phyloP scores from a whole-genome alignment of 2,888 invertebrate species.

The Melitaea athalia region DNA sequence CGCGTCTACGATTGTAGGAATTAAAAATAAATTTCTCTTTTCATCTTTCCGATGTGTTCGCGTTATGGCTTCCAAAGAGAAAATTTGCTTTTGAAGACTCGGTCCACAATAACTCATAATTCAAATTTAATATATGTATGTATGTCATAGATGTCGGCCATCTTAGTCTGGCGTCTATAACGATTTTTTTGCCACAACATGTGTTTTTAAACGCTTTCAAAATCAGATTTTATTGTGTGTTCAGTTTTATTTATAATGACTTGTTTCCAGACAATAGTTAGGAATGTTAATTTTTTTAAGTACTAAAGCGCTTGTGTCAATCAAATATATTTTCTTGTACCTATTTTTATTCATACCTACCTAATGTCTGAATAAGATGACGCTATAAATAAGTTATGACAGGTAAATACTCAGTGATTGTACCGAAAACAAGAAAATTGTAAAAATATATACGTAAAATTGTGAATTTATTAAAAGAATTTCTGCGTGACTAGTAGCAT shows the following conservation, averaged over 20 bases:
- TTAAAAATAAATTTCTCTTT: slow-evolving; percentile 72
- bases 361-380: too few species aligned
- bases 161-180: slow-evolving; percentile 6
- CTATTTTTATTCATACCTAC: too few species aligned
- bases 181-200: slow-evolving; percentile 16
- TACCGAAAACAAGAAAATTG: too few species aligned
- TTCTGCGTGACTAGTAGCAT: too few species aligned
- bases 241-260: neutral
- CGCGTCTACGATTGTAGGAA: slow-evolving; percentile 61
- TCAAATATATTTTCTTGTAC: too few species aligned
- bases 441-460: too few species aligned
- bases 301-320: too few species aligned
- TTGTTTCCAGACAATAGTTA: neutral
- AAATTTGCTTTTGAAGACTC: slow-evolving; percentile 62
- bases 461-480: too few species aligned
- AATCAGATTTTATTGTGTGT: neutral
- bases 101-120: slow-evolving; percentile 45
- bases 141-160: slow-evolving; percentile 18
- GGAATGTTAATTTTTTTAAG: neutral
- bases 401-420: too few species aligned
- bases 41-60: slow-evolving; percentile 62
- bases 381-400: too few species aligned
- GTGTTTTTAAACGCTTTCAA: slow-evolving; percentile 3
- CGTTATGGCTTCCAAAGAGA: slow-evolving; percentile 60
- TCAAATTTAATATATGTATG: slow-evolving; percentile 36